Conservation (phyloP, 2,888 invertebrate species). For the Ornithoptera alexandrae region DNA sequence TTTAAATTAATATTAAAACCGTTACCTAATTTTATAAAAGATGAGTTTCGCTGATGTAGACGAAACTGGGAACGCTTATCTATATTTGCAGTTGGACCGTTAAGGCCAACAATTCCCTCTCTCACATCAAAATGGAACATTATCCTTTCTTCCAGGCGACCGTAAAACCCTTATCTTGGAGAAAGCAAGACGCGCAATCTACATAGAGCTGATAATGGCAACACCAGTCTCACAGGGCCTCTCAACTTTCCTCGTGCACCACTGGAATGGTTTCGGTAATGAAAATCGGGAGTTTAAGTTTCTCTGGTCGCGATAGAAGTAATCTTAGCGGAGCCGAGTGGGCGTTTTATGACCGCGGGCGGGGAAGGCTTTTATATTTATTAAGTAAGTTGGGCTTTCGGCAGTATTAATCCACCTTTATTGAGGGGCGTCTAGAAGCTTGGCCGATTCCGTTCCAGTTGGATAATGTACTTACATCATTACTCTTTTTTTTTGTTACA, state of each 20-base stretch:
- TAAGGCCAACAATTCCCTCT: constrained; percentile 58
- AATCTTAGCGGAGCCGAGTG: constrained; percentile 75
- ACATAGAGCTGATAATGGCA: constrained; percentile 78
- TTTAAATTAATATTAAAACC: background rate
- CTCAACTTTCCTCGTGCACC: constrained; percentile 44
- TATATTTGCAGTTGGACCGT: constrained; percentile 63
- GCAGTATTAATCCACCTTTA: constrained; percentile 79
- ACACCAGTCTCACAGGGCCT: constrained; percentile 52
- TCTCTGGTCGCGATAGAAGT: constrained; percentile 66
- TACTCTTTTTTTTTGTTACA: background rate
- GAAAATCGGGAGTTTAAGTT: constrained; percentile 57
- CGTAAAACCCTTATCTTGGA: constrained; percentile 76
- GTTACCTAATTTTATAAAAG: background rate
- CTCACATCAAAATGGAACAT: constrained; percentile 73
- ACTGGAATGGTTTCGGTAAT: constrained; percentile 49
- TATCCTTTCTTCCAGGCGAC: constrained; percentile 74
- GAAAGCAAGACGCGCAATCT: constrained; percentile 75
- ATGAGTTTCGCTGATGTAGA: constrained; percentile 13
- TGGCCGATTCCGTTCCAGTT: constrained; percentile 38
- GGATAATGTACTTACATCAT: constrained; percentile 15
- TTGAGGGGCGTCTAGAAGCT: constrained; percentile 67
- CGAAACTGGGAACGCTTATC: constrained; percentile 43
- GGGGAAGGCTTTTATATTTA: constrained; percentile 81
- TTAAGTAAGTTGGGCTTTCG: constrained; percentile 81
- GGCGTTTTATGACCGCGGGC: constrained; percentile 74